These are phyloP conservation scores for Clusia tigrina DNA, from an alignment of 2,888 invertebrate species.

Conservation along the genomic window DNA sequence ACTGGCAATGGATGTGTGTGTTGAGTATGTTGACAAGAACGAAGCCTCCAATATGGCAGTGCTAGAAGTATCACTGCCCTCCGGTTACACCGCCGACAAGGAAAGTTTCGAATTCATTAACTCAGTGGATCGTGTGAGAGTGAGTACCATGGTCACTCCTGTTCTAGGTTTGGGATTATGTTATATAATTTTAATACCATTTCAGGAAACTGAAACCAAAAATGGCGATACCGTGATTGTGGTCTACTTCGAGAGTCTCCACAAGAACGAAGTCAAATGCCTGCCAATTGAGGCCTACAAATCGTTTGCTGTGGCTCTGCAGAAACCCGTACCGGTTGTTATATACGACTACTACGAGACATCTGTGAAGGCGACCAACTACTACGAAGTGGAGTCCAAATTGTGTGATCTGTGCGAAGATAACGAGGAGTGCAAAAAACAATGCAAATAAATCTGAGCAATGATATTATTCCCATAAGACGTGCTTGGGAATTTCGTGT, in stretches of 20 bases:
- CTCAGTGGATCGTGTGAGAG: conserved; percentile 64
- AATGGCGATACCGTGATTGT: conserved; percentile 71
- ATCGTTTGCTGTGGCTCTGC: conserved; percentile 83
- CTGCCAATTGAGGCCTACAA: conserved; percentile 85
- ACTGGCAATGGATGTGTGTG: conserved; percentile 82
- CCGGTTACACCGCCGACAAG: conserved; percentile 86
- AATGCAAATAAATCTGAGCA: no score
- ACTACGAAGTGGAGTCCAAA: conserved; percentile 66
- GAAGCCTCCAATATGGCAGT: conserved; percentile 86
- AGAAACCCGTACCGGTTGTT: conserved; percentile 84
- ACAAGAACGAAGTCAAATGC: conserved; percentile 71
- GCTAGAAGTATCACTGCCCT: conserved; percentile 87
- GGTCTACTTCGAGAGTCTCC: conserved; percentile 77
- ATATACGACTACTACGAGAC: conserved; percentile 93
- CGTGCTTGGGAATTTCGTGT: no score
- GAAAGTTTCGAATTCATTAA: conserved; percentile 73
- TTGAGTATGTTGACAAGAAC: conserved; percentile 68
- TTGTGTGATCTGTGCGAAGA: conserved; percentile 86
- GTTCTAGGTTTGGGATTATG: not conserved
- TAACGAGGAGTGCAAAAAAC: conserved; percentile 67
- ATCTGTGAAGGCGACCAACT: conserved; percentile 61
- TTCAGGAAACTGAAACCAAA: conserved; percentile 73
- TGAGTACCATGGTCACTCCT: conserved; percentile 34
- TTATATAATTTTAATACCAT: no score
- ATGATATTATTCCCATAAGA: no score